Base-by-base conservation (phyloP, 1,140 invertebrate species). In the Papilio polytes region DNA sequence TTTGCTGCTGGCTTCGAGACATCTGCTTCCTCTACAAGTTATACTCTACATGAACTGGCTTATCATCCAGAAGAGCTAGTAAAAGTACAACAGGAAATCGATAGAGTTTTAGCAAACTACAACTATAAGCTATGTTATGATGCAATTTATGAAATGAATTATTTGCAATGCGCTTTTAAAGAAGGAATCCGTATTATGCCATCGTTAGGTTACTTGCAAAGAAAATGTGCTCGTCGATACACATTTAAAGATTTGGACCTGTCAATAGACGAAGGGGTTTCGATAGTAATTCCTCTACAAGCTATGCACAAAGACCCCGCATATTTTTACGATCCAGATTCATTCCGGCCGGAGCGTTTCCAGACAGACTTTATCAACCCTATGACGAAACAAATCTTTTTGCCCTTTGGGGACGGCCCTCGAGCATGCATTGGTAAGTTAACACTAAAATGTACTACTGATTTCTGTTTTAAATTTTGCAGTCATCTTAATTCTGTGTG, bases 61-160 rank as follows among this genome's bases (percentile, higher is more conserved):
- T 15, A 88, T 15, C 89, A 96, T 88, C 94, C 93, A 12, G 94
- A 96, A 13, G 87, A 95, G 41, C 96, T 97, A 85, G 85, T 94
- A 10, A 93, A 91, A 85, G 78, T 96, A 3, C 91, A 93, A 22
- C 85, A 36, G 3, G 36, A 36, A 36, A 36, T 36, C 36, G 36
- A 36, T 36, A 36, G 36, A 2, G 36, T 36, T 53, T 80, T 56
- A n/a, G 51, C 51, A 7, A 56, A 56, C 1, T 7, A 56, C 51
- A 4, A 56, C 15, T n/a, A 56, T 56, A 56, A 56, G 15, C 3
- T 56, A 56, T n/a, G 51, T 15, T 56, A 56, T 56, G 51, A 56
- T 56, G 51, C 51, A 56, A 2, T 56, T 6, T n/a, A 56, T n/a
- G 51, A 56, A n/a, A 56, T 56, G 51, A 56, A 56, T 56, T 56